Percentiles rank a stretch among this genome's conserved stretches.
Conservation (phyloP, 2,797 vertebrate species). For the Cynopterus sphinx region DNA sequence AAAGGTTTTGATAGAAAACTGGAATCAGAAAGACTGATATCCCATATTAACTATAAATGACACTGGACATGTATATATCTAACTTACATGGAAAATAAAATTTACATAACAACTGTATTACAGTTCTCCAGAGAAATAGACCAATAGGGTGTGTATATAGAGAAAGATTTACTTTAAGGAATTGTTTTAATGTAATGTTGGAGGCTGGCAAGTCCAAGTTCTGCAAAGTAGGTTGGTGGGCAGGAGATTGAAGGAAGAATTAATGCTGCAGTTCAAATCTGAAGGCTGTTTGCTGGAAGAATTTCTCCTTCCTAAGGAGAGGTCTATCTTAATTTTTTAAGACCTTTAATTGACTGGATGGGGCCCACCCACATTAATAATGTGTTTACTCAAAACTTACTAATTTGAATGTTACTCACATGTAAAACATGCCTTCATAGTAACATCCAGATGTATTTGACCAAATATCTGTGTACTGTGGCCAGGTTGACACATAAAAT, state of each 20-base stretch:
- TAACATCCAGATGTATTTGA: neutral
- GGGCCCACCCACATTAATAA: neutral
- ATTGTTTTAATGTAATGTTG: neutral
- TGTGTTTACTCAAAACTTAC: neutral
- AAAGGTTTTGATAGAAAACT: neutral
- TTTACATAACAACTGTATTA: neutral
- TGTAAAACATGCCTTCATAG: neutral
- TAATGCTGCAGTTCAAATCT: neutral
- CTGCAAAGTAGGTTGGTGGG: neutral
- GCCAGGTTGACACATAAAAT: neutral
- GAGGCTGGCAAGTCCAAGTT: neutral
- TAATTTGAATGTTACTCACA: neutral
- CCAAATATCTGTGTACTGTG: neutral
- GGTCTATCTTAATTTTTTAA: neutral
- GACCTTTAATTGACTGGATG: neutral
- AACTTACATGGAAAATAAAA: neutral
- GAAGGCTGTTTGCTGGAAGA: neutral
- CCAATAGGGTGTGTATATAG: neutral
- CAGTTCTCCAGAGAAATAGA: neutral
- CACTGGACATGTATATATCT: neutral
- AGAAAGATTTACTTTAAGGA: constrained; percentile 9
- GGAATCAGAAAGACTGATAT: neutral
- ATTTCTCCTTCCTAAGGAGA: neutral
- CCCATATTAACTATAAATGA: neutral
- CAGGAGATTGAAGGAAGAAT: neutral